Conservation (phyloP, 1,140 invertebrate genomes). For the Lasioglossum baleicum region DNA sequence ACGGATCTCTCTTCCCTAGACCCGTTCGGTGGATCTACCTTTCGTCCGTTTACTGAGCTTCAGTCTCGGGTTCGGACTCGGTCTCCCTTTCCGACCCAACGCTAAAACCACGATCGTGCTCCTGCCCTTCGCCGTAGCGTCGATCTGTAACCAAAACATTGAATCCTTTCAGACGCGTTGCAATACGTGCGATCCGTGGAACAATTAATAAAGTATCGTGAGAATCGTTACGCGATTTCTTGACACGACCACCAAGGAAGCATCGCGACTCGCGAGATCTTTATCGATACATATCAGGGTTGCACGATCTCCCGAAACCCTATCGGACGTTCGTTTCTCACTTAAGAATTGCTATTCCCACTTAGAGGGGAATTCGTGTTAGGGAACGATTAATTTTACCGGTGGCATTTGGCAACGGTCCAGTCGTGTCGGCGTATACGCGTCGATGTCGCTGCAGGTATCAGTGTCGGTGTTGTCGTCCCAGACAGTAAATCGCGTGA, state of each 20-base stretch:
- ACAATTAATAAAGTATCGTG: too few species aligned
- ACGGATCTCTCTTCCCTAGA: not conserved
- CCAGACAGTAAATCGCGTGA: constrained; percentile 18
- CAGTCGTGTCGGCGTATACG: constrained; percentile 48
- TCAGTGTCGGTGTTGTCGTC: constrained; percentile 3
- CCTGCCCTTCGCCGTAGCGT: constrained; percentile 40
- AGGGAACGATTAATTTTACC: constrained; percentile 75
- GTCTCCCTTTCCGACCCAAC: constrained; percentile 15
- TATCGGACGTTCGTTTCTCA: constrained; percentile 27
- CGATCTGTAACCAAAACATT: constrained; percentile 51
- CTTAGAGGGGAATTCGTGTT: constrained; percentile 74
- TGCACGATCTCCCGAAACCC: not conserved
- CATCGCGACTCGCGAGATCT: too few species aligned
- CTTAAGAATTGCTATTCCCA: constrained; percentile 73
- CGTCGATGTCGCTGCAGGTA: constrained; percentile 12
- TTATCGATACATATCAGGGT: too few species aligned
- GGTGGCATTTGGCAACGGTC: constrained; percentile 68
- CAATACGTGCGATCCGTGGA: too few species aligned
- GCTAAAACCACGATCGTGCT: constrained; percentile 36
- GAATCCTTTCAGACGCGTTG: not conserved
- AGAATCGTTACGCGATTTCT: too few species aligned
- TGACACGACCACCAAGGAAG: too few species aligned
- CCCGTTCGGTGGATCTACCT: not conserved
- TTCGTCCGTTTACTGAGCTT: constrained; percentile 8
- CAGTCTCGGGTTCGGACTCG: not conserved